Base-by-base conservation (phyloP, 2,888 invertebrate species). In the Nephrocerus scutellatus region DNA sequence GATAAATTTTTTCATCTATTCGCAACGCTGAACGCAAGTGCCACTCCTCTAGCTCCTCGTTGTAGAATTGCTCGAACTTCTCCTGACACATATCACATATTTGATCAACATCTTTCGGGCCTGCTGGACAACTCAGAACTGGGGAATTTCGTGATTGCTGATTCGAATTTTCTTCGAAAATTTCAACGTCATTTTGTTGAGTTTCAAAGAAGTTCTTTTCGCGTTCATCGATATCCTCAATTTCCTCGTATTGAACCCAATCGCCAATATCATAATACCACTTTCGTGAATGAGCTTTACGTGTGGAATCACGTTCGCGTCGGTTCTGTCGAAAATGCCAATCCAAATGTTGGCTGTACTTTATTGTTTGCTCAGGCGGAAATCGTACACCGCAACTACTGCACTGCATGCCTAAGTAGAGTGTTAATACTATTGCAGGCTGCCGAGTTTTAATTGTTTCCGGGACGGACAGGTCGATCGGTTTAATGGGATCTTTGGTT, bases 11-110 rank as follows among this genome's bases (percentile, higher is more conserved):
- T 0, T 76, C 81, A 39, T 88, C 82, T 21, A 83, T 79, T 6
- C 78, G 73, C 14, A 87, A 73, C 0, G 95, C 90, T 61, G 89
- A 84, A 46, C 83, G 71, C 19, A 97, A 73, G 61, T 93, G 90
- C 98, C 98, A 99, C 62, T 92, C 95, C 66, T 99, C 98, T 50
- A 83, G 81, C 56, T 98, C 97, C 68, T 97, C 92, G 64, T 95
- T 87, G 72, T 88, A 98, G 72, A 90, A 95, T 66, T 90, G 87
- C 51, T 92, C 87, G 71, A 98, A 96, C 48, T 76, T 75, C 71
- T 98, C 97, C 10, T 84, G 82, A 68, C 97, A 98, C 35, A 95
- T 83, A 48, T 84, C 84, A 68, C 97, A 97, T 28, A 72, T 66
- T 34, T 77, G 76, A 54, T 80, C 75, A 7, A 77, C 76, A 43